Conservation (phyloP, 2,113 vertebrate genomes). For the Atrichornis clamosus region DNA sequence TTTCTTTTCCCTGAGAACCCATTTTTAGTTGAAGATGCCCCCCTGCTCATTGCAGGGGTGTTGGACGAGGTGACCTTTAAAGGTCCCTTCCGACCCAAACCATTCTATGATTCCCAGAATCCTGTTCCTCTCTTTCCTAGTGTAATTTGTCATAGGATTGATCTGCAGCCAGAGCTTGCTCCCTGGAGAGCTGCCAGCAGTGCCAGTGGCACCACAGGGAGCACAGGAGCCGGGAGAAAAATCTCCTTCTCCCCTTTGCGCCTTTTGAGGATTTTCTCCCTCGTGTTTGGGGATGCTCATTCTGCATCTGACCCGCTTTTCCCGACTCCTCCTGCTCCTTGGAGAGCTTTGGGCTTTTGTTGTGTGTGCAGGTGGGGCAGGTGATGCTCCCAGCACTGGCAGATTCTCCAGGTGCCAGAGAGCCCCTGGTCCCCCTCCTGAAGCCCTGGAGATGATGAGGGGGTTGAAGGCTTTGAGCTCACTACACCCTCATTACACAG, state of each 20-base stretch:
- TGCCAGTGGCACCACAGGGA: neutral
- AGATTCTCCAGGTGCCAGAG: rapidly evolving
- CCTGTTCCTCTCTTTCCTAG: neutral
- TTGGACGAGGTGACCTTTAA: neutral
- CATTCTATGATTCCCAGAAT: neutral
- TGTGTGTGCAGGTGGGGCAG: neutral
- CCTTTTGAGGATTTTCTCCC: neutral
- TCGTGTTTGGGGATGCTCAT: neutral
- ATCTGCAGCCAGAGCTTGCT: neutral
- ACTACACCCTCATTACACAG: neutral
- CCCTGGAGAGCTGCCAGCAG: neutral
- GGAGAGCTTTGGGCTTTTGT: neutral
- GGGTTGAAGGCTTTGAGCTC: neutral
- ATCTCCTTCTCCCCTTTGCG: neutral
- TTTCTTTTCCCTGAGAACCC: neutral
- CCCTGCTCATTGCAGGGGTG: neutral
- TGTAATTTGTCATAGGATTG: neutral
- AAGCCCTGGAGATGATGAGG: neutral
- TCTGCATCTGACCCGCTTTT: neutral
- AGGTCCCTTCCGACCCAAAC: neutral
- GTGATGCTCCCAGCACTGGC: neutral
- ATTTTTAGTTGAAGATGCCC: neutral
- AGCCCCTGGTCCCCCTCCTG: neutral
- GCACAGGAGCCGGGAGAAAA: neutral
- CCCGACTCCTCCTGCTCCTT: neutral